Conservation (phyloP, 2,113 vertebrate genomes). For the Camelus bactrianus region DNA sequence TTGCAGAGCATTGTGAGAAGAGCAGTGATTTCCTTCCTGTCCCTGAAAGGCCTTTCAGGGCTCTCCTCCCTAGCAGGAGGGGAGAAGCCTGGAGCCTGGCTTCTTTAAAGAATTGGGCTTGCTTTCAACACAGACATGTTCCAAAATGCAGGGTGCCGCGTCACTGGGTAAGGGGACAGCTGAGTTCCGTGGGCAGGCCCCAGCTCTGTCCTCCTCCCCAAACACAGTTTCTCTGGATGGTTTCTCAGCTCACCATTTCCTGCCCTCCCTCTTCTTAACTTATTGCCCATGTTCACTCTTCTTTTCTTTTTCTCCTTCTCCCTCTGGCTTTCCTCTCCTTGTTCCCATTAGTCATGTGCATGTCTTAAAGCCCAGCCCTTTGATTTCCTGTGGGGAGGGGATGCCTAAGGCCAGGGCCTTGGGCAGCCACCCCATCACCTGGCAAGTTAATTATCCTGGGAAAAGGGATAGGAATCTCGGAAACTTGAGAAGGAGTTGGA, state of each 20-base stretch:
- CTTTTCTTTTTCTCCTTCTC: neutral
- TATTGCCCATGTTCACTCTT: neutral
- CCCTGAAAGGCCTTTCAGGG: constrained; percentile 30
- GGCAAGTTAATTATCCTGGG: neutral
- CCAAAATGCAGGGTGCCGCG: neutral
- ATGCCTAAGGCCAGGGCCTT: neutral
- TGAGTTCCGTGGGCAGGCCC: neutral
- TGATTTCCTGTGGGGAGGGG: neutral
- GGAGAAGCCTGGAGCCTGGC: neutral
- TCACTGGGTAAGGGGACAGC: neutral
- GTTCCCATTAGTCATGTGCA: neutral
- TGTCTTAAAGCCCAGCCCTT: neutral
- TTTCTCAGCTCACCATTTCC: neutral
- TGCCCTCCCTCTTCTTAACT: neutral
- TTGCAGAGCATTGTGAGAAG: constrained; percentile 25
- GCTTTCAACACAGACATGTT: neutral
- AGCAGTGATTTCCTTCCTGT: constrained; percentile 67
- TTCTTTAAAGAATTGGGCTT: neutral
- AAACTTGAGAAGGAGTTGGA: neutral
- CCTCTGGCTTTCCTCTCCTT: neutral
- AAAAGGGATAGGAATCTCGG: neutral
- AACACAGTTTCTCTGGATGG: too few relatives aligned
- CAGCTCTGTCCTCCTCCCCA: neutral
- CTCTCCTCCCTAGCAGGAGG: neutral
- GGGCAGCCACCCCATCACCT: neutral